Evolutionary conservation across 2,113 vertebrate genomes (phyloP).

Genomic region (Pongo pygmaeus): DNA sequence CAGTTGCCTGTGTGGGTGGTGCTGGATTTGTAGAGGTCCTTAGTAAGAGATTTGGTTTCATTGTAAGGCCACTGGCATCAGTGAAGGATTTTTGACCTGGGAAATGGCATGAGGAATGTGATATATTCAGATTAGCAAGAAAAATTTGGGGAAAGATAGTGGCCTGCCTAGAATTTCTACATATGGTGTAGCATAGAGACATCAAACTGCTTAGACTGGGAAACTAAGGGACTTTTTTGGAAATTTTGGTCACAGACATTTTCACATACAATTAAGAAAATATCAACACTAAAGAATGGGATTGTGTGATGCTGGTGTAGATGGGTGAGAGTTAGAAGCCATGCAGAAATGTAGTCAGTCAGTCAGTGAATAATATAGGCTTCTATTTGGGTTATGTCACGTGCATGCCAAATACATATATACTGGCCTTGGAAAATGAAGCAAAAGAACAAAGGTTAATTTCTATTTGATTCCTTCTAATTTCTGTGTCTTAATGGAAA

Average conservation of each 20-base stretch:
- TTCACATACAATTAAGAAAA: neutral
- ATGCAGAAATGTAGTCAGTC: neutral
- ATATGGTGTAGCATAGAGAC: neutral
- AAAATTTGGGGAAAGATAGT: neutral
- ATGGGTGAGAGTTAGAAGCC: neutral
- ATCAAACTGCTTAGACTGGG: neutral
- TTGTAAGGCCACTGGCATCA: neutral
- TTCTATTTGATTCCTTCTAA: neutral
- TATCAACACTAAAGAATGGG: neutral
- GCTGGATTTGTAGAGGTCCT: neutral
- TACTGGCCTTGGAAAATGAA: neutral
- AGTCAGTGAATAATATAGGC: neutral
- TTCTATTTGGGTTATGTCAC: neutral
- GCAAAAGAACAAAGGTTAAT: neutral
- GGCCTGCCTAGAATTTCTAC: neutral
- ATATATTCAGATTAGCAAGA: neutral
- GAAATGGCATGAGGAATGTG: neutral
- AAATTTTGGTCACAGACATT: neutral
- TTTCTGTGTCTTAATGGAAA: neutral
- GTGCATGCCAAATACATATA: neutral
- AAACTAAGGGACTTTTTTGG: neutral
- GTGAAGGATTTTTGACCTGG: neutral
- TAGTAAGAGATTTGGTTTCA: neutral
- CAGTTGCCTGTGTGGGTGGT: no score
- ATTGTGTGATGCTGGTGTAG: neutral